Evolutionary conservation across 2,797 vertebrate species (phyloP).

Genomic region (Darevskia nairensis): DNA sequence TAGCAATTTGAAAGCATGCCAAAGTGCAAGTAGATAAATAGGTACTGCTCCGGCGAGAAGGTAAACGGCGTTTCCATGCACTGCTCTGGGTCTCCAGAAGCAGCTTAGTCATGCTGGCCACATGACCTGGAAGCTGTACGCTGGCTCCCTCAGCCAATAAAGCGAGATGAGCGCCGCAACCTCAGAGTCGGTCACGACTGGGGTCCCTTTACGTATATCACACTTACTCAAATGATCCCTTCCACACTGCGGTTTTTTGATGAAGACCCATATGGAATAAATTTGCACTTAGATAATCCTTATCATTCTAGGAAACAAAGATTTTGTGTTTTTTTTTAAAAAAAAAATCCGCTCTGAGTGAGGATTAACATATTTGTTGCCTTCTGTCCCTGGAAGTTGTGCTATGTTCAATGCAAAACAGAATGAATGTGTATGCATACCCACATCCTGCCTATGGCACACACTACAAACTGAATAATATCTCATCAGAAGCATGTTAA

Average conservation of each 20-base stretch:
- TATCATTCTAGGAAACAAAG: not conserved
- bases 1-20: no score
- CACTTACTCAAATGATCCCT: constrained; percentile 19
- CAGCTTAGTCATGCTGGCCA: no score
- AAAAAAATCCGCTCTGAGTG: not conserved
- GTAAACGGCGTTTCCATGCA: no score
- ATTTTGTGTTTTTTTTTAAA: not conserved
- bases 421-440: not conserved
- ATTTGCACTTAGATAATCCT: constrained; percentile 43
- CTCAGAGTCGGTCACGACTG: no score
- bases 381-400: not conserved
- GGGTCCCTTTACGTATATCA: not conserved
- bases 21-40: no score
- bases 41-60: no score
- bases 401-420: not conserved
- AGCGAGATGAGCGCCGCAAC: no score
- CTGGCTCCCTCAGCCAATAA: no score
- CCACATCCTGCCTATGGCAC: not conserved
- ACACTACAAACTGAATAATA: not conserved
- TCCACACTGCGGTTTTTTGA: constrained; percentile 30
- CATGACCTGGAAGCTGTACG: no score
- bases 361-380: not conserved
- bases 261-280: constrained; percentile 36
- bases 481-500: constrained; percentile 12
- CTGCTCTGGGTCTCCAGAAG: no score